Evolutionary conservation across 2,888 invertebrate species (phyloP).

Genomic region (Tinea trinotella): DNA sequence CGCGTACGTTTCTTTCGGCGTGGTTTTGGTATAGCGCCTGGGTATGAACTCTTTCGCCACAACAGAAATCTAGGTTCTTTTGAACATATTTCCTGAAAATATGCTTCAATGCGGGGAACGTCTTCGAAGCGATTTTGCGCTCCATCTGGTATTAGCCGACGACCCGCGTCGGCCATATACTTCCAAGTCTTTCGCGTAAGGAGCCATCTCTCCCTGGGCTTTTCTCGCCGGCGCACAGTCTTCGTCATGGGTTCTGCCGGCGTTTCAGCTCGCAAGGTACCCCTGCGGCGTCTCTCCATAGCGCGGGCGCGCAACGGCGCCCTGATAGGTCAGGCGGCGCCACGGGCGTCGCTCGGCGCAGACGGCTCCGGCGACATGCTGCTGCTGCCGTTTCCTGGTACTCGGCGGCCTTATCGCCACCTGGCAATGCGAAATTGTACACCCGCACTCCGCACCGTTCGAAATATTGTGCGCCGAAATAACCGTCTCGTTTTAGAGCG

Average conservation of each 20-base stretch:
- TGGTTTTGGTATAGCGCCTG: conserved; percentile 77
- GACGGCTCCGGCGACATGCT: conserved; percentile 27
- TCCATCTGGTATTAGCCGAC: conserved; percentile 88
- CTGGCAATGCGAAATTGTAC: conserved; percentile 60
- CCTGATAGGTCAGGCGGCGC: conserved; percentile 29
- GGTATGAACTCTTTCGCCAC: conserved; percentile 88
- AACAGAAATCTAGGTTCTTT: conserved; percentile 83
- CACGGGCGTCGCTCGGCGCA: conserved; percentile 20
- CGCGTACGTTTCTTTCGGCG: conserved; percentile 70
- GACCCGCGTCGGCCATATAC: conserved; percentile 93
- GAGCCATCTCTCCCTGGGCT: conserved; percentile 86
- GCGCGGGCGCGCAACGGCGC: conserved; percentile 37
- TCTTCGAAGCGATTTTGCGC: conserved; percentile 81
- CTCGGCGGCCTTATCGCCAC: conserved; percentile 46
- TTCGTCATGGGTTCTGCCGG: conserved; percentile 72
- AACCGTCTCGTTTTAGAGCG: conserved; percentile 65
- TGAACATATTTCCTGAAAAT: conserved; percentile 87
- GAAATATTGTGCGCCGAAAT: conserved; percentile 62
- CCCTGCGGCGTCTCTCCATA: conserved; percentile 51
- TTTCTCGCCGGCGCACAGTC: conserved; percentile 69
- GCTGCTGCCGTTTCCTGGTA: conserved; percentile 31
- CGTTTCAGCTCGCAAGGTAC: conserved; percentile 49
- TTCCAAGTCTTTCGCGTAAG: conserved; percentile 92
- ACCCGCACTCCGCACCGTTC: conserved; percentile 50
- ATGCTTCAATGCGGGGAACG: conserved; percentile 84